Percentiles rank a stretch among this genome's conserved stretches.
Conservation (phyloP, 2,888 invertebrate species). For the Steinernema carpocapsae region DNA sequence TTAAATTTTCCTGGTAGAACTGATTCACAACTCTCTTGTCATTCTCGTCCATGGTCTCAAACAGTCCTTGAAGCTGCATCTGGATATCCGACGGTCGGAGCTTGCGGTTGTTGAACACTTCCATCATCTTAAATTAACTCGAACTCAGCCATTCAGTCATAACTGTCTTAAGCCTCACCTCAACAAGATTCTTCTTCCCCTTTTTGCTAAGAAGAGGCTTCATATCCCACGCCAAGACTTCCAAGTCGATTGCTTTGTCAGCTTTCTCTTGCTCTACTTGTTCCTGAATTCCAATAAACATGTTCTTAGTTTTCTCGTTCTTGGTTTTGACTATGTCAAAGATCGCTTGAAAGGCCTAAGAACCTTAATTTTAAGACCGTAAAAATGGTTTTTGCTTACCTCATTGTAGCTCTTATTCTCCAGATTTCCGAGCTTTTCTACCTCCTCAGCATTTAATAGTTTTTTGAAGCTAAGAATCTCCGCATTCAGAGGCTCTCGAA, state of each 20-base stretch:
- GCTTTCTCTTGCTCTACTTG: neutral
- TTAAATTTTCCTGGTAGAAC: conserved; percentile 5
- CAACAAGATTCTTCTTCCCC: conserved; percentile 4
- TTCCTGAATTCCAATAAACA: neutral
- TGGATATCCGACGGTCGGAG: conserved; percentile 25
- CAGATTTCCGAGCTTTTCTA: neutral
- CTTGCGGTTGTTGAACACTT: conserved; percentile 6
- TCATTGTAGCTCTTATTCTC: conserved; percentile 14
- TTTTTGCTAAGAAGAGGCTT: neutral
- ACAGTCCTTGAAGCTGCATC: conserved; percentile 5
- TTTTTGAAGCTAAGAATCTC: neutral
- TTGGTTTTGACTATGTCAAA: neutral
- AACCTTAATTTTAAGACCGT: neutral
- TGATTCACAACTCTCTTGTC: neutral
- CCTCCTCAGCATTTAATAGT: neutral
- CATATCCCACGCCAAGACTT: neutral
- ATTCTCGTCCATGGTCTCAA: neutral
- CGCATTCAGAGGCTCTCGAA: neutral
- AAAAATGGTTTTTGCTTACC: neutral
- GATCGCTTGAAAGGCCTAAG: conserved; percentile 1
- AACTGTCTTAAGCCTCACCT: neutral
- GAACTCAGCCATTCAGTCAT: neutral
- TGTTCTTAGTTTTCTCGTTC: neutral
- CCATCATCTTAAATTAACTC: neutral
- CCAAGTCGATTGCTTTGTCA: neutral